These are phyloP conservation scores for Montipora capitata DNA, from an alignment of 92 coral and sea anemone species.

Conservation along the genomic window DNA sequence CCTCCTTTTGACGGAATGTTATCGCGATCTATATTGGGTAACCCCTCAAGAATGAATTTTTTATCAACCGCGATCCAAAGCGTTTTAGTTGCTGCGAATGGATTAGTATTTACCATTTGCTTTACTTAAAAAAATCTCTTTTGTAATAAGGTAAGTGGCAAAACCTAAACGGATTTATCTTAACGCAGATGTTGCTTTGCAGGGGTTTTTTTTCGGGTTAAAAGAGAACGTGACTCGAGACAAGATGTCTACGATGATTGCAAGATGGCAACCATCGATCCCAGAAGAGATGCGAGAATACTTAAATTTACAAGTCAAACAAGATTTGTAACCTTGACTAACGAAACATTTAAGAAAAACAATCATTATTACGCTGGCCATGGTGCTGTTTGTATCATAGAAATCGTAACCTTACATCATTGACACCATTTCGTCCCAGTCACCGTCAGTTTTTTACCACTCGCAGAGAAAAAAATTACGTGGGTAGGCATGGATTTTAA, in stretches of 20 bases:
- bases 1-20: background rate
- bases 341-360: background rate
- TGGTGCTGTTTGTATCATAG: background rate
- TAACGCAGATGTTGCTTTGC: background rate
- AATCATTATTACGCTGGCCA: background rate
- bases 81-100: background rate
- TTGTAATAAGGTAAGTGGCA: constrained; percentile 8
- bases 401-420: background rate
- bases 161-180: background rate
- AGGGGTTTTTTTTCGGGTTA: background rate
- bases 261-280: background rate
- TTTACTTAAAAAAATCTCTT: background rate
- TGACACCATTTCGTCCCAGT: background rate
- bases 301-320: background rate
- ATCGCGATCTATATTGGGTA: constrained; percentile 10
- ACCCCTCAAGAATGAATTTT: constrained; percentile 2
- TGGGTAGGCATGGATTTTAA: background rate
- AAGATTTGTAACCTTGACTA: background rate
- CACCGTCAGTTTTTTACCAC: background rate
- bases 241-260: background rate
- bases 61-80: background rate
- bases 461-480: background rate
- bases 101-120: background rate
- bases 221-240: background rate
- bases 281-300: too few relatives aligned